These are phyloP conservation scores for Oxytorus armatus DNA, from an alignment of 2,888 invertebrate species.

Conservation along the genomic window DNA sequence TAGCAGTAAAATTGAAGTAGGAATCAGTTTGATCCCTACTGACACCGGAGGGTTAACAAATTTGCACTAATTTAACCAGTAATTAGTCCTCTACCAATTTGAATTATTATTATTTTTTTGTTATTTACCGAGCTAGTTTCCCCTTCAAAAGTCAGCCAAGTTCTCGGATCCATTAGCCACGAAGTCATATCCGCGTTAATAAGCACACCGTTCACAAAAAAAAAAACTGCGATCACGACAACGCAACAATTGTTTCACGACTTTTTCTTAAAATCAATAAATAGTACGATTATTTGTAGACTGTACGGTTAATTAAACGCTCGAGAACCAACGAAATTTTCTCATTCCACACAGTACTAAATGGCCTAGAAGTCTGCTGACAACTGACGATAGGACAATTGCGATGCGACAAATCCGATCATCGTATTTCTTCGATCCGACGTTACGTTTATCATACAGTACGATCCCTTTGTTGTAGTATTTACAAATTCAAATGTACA, in stretches of 20 bases:
- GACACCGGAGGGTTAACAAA: no score
- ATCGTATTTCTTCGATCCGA: conserved; percentile 9
- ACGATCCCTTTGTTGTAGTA: not conserved
- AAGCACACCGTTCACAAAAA: no score
- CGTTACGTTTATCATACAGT: not conserved
- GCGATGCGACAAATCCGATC: conserved; percentile 3
- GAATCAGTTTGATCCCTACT: no score
- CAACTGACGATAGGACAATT: conserved; percentile 45
- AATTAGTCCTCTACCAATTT: no score
- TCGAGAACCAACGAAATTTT: not conserved
- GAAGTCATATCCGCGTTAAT: conserved; percentile 74
- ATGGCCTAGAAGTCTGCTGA: conserved; percentile 11
- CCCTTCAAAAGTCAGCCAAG: conserved; percentile 78
- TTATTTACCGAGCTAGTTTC: conserved; percentile 74
- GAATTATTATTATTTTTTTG: no score
- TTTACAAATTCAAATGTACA: not conserved
- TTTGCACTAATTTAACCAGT: no score
- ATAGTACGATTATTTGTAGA: not conserved
- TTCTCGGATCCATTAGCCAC: conserved; percentile 76
- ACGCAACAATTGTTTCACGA: not conserved
- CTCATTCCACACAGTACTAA: not conserved
- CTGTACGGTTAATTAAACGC: not conserved
- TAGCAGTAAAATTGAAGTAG: no score
- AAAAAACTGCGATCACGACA: no score
- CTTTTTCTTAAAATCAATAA: not conserved